A percentile compares a stretch with the other conserved stretches of the same genome.
These are phyloP conservation scores for Megalopta genalis DNA, from an alignment of 1,140 invertebrate genomes.

Conservation along the genomic window DNA sequence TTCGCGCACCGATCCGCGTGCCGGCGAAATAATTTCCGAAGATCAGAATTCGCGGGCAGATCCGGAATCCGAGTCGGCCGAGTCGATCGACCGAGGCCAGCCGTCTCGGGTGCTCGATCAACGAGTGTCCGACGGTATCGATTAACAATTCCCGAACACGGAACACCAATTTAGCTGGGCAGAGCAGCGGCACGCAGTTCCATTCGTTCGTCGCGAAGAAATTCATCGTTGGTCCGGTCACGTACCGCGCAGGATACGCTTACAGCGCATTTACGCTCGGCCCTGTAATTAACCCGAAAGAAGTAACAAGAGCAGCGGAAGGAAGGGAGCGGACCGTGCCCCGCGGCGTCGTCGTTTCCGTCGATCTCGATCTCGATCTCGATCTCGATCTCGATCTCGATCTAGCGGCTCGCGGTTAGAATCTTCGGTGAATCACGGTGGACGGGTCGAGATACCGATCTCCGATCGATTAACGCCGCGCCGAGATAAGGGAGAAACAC, in stretches of 20 bases:
- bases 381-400: slow-evolving; percentile 34
- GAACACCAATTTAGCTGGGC: too few relatives aligned
- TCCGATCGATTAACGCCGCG: slow-evolving; percentile 53
- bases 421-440: slow-evolving; percentile 8
- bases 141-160: too few relatives aligned
- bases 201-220: neutral
- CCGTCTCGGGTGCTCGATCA: too few relatives aligned
- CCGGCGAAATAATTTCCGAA: too few relatives aligned
- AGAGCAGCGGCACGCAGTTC: too few relatives aligned
- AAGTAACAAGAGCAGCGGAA: neutral
- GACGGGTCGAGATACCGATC: slow-evolving; percentile 47
- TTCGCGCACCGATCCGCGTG: too few relatives aligned
- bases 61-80: too few relatives aligned
- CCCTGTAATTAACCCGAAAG: neutral
- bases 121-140: too few relatives aligned
- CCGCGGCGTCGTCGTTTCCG: slow-evolving; percentile 7
- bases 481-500: slow-evolving; percentile 50
- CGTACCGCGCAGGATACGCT: slow-evolving; percentile 1
- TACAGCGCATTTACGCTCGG: neutral
- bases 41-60: too few relatives aligned
- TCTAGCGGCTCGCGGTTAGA: neutral
- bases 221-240: neutral
- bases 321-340: neutral
- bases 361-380: slow-evolving; percentile 18
- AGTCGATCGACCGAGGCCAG: too few relatives aligned